Evolutionary conservation across 2,113 vertebrate species (phyloP), one percentile per base, ranked within the genome.

Genomic region (Anguilla rostrata): DNA sequence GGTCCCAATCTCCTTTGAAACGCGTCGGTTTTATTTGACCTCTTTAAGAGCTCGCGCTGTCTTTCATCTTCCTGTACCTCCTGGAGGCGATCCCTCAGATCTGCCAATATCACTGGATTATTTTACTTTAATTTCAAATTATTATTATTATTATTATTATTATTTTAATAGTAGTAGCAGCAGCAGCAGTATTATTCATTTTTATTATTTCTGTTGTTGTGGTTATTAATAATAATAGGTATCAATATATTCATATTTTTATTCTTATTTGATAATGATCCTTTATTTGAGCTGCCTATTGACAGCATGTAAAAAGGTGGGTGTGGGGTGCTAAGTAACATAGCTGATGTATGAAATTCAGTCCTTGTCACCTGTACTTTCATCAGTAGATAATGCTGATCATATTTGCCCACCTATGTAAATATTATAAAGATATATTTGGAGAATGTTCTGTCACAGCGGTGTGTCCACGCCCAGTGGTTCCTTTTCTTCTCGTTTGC

Each of bases 41-140:
- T 81, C 83, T 75, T 71, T 87, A 29, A 85, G 79, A 60, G 83
- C 75, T 53, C 63, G 63, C 40, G 39, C 79, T 71, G 84, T 83
- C 83, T 81, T 85, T 85, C 71, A 34, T 39, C 39, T 84, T 87
- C 80, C 5, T 20, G 57, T n/a, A 18, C 53, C n/a, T 78, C 49
- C n/a, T 12, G 8, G 34, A 85, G 84, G 84, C 60, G 40, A 85
- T 39, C 60, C 71, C 49, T 85, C 71, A 85, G 84, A 85, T 85
- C 84, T 14, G 60, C 22, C n/a, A 46, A 49, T 66, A 85, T 85
- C 84, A 85, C 20, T n/a, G 22, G 39, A 84, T 34, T 43, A 15
- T 78, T 16, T 29, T 78, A 2, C 46, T 82, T 82, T 41, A 63
- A 20, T 39, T 34, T 5, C 34, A 40, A 3, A 18, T 6, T 26